Evolutionary conservation across 2,888 invertebrate genomes (phyloP), one percentile per base, ranked within the genome.

Genomic region (Eristalis pertinax): DNA sequence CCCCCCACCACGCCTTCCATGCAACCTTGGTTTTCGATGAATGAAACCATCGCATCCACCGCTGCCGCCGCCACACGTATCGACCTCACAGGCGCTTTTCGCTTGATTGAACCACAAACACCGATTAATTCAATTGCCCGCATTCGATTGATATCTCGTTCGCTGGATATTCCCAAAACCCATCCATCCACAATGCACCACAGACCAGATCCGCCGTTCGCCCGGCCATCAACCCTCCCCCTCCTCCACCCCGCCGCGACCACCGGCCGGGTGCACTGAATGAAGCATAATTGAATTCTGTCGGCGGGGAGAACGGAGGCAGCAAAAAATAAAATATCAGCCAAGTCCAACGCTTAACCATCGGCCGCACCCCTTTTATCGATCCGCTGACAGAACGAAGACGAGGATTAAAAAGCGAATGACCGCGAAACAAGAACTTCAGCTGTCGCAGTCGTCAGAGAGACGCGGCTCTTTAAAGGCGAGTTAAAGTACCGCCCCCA

Each of bases 351-450:
- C 50, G 50, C 41, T 29, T 24, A 62, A 29, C 32, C 32, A 13
- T 10, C 43, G 15, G 24, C 8, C 29, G 38, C 74, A 69, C 68
- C 43, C 67, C 72, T 70, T 50, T 58, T 75, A 85, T 85, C 81
- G 75, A 79, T 84, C 69, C 24, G 32, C 15, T 8, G 65, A 29
- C 56, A 56, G 38, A 50, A 72, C 65, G n/a, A 68, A 65, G 38
- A 76, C 32, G 67, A 80, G 72, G 72, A 85, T 77, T 73, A 77
- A 81, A 85, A 85, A 85, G 85, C 81, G 69, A 85, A 85, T 85
- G 85, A 81, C 85, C 85, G 81, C 85, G 77, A 69, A 73, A 81
- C 81, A 81, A n/a, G n/a, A n/a, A 77, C 77, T 85, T 81, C 62
- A 85, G 68, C 84, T 76, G 76, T 80, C 80, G 62, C 76, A 73